Conservation (phyloP, 2,113 vertebrate species). For the Chrysochloris asiatica region DNA sequence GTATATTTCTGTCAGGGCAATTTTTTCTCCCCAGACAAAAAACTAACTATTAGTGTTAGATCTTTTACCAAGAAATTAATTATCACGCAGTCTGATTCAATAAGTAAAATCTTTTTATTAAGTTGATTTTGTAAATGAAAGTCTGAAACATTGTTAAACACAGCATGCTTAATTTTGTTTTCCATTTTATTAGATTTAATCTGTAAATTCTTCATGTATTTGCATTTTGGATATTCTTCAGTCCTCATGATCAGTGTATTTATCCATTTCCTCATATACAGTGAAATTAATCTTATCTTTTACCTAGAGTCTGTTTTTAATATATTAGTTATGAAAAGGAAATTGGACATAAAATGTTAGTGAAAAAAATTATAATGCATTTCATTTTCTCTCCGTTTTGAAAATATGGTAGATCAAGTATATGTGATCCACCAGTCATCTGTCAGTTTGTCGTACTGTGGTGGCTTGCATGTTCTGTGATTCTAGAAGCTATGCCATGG, state of each 20-base stretch:
- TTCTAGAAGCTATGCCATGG: no score
- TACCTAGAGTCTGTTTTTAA: conserved; percentile 7
- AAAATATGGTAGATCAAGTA: neutral
- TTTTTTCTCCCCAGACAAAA: neutral
- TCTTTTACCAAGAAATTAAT: conserved; percentile 34
- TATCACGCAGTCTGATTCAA: conserved; percentile 26
- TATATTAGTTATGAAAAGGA: neutral
- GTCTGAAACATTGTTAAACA: neutral
- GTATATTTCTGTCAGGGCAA: neutral
- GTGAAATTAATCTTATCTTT: neutral
- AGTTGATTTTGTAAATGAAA: neutral
- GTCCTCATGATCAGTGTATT: neutral
- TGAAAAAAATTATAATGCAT: neutral
- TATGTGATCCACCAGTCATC: no score
- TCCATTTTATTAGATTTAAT: conserved; percentile 7
- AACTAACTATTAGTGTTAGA: neutral
- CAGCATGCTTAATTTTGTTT: neutral
- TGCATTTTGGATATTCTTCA: neutral
- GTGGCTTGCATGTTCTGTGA: no score
- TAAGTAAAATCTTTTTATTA: conserved; percentile 36
- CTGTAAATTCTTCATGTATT: conserved; percentile 1
- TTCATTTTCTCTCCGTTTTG: neutral
- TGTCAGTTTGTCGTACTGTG: no score
- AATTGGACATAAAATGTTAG: conserved; percentile 11
- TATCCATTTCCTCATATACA: neutral